These are phyloP conservation scores for Fregetta grallaria DNA, from an alignment of 2,113 vertebrate genomes.

Conservation along the genomic window DNA sequence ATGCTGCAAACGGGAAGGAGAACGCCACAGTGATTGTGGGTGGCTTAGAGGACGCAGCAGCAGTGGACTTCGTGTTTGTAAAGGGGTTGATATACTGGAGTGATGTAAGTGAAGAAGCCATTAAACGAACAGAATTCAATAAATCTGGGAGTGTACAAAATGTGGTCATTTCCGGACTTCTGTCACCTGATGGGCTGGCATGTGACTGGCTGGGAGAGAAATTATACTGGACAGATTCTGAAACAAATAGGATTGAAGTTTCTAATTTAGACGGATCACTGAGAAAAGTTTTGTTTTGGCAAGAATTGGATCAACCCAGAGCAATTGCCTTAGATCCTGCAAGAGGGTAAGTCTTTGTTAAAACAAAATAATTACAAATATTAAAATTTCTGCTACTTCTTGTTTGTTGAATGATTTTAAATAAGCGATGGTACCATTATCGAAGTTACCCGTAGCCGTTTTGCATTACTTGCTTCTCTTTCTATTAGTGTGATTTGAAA, in stretches of 20 bases:
- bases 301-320: conserved; percentile 96
- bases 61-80: conserved; percentile 91
- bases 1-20: conserved; percentile 82
- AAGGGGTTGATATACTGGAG: conserved; percentile 94
- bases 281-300: conserved; percentile 96
- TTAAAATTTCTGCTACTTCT: background rate
- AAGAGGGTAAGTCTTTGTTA: conserved; percentile 86
- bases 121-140: conserved; percentile 90
- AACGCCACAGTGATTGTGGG: conserved; percentile 92
- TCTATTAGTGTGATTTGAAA: background rate
- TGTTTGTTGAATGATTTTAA: background rate
- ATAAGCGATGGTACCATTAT: background rate
- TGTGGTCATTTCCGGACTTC: conserved; percentile 87
- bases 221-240: conserved; percentile 97
- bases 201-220: conserved; percentile 97
- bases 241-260: conserved; percentile 96
- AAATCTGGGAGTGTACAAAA: conserved; percentile 79
- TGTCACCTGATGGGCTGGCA: conserved; percentile 93
- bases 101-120: conserved; percentile 97
- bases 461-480: background rate
- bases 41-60: conserved; percentile 94
- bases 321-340: conserved; percentile 93
- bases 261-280: conserved; percentile 89
- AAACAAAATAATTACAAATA: background rate
- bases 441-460: background rate